These are phyloP conservation scores for Nephrotoma guestfalica DNA, from an alignment of 2,888 invertebrate genomes.

Conservation along the genomic window DNA sequence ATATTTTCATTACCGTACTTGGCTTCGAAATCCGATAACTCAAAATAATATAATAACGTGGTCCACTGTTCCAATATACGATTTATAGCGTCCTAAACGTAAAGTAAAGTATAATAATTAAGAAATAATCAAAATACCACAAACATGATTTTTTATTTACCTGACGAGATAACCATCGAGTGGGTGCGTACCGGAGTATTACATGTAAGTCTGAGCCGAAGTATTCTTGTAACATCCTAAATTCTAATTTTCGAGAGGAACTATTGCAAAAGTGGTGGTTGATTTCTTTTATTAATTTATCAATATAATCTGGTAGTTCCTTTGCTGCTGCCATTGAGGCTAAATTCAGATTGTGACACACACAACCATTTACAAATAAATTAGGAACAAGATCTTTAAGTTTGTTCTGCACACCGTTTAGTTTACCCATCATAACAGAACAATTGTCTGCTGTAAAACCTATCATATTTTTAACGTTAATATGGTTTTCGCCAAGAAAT, in stretches of 20 bases:
- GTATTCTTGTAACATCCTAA: no score
- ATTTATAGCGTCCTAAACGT: no score
- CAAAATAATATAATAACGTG: neutral
- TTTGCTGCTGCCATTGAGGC: no score
- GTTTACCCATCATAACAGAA: neutral
- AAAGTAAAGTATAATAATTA: neutral
- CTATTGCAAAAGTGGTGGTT: no score
- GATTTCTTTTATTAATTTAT: no score
- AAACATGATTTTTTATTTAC: neutral
- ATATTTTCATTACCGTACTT: neutral
- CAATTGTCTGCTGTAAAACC: neutral
- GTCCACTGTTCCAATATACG: conserved; percentile 6
- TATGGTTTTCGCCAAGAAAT: neutral
- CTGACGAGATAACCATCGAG: no score
- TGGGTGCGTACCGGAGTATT: no score
- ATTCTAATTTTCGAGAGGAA: no score
- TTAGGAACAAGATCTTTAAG: neutral
- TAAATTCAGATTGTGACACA: no score
- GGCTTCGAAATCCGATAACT: neutral
- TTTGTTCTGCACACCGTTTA: neutral
- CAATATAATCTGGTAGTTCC: no score
- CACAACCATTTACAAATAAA: neutral
- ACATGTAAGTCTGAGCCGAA: no score
- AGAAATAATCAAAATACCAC: neutral
- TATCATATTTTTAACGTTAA: no score